phyloP scores from a whole-genome alignment of 2,888 invertebrate genomes.

The Saturnia japonica region DNA sequence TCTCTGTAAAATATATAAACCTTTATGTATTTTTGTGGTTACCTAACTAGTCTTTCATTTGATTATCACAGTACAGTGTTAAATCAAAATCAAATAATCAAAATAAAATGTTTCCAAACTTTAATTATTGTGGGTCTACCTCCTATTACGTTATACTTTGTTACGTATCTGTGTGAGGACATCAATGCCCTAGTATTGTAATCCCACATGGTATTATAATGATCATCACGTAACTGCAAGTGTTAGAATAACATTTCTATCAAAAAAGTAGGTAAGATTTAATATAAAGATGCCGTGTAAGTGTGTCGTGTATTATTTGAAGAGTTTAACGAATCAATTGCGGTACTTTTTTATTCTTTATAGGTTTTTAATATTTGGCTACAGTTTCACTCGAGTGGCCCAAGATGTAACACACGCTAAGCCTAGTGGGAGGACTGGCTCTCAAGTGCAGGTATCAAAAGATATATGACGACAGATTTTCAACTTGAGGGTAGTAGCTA shows the following conservation, averaged over 20 bases:
- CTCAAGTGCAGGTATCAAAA: no score
- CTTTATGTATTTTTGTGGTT: no score
- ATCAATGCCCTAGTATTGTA: slow-evolving; percentile 3
- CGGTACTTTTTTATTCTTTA: background rate
- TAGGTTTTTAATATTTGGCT: no score
- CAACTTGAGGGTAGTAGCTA: no score
- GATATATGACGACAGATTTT: no score
- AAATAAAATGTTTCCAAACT: background rate
- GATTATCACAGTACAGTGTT: background rate
- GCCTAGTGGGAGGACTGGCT: no score
- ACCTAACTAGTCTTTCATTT: background rate
- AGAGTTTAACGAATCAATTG: background rate
- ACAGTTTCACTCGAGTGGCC: no score
- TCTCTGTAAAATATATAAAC: background rate
- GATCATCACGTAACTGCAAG: slow-evolving; percentile 9
- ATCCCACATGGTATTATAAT: slow-evolving; percentile 14
- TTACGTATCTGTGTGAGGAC: slow-evolving; percentile 6
- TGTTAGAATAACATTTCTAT: slow-evolving; percentile 13
- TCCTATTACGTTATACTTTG: background rate
- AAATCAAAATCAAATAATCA: no score
- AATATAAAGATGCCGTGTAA: background rate
- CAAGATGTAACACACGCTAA: no score
- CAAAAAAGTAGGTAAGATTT: slow-evolving; percentile 2
- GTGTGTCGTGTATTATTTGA: background rate
- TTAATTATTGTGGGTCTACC: background rate